phyloP scores from a whole-genome alignment of 2,797 vertebrate genomes.

The Rhynchonycteris naso region DNA sequence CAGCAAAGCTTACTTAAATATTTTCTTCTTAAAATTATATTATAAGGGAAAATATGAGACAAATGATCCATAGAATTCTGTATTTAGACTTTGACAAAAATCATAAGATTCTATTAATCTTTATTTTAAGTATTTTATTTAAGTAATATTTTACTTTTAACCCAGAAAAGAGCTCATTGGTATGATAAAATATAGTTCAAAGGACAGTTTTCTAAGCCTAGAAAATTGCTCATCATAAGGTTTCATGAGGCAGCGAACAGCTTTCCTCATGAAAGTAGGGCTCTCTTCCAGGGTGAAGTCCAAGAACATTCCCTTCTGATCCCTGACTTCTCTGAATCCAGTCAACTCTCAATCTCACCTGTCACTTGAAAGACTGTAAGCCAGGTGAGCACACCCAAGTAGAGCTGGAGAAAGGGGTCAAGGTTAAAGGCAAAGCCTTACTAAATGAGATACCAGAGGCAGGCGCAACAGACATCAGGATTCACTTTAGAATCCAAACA shows the following conservation, averaged over 20 bases:
- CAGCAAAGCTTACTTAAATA: neutral
- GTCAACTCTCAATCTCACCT: neutral
- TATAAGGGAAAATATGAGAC: neutral
- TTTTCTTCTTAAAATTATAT: neutral
- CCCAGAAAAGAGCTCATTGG: neutral
- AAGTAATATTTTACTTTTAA: neutral
- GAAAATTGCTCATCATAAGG: fast-evolving
- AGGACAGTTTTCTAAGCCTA: neutral
- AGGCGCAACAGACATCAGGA: fast-evolving
- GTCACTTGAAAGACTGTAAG: neutral
- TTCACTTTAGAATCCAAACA: neutral
- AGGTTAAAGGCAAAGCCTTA: neutral
- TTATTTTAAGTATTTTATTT: no score
- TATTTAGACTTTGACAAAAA: neutral
- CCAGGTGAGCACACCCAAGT: neutral
- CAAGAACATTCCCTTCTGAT: no score
- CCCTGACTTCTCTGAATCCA: neutral
- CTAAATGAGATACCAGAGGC: neutral
- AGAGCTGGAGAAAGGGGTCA: neutral
- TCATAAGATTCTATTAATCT: neutral
- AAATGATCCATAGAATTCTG: neutral
- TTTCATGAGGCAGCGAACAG: fast-evolving
- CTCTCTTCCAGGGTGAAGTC: fast-evolving
- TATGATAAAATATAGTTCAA: neutral
- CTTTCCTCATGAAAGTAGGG: neutral